Evolutionary conservation across 1,140 invertebrate genomes (phyloP).

Genomic region (Drosophila littoralis): DNA sequence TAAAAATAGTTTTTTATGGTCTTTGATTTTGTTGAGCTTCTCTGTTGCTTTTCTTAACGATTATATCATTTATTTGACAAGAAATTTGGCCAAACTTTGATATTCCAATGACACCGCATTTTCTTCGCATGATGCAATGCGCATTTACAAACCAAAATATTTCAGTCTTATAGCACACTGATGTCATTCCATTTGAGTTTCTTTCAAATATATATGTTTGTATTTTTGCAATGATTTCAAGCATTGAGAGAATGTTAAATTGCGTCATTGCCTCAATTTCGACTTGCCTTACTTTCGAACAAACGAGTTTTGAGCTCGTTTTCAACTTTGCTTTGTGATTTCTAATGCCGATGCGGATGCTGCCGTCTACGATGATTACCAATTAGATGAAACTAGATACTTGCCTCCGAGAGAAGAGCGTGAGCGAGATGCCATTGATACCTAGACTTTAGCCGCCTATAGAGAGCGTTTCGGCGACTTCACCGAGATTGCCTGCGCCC

Average conservation of each 20-base stretch:
- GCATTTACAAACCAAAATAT: background rate
- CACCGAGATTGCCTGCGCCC: constrained; percentile 18
- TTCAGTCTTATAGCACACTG: constrained; percentile 13
- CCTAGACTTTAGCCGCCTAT: constrained; percentile 10
- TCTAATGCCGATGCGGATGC: constrained; percentile 3
- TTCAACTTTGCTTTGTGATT: constrained; percentile 26
- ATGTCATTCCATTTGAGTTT: constrained; percentile 43
- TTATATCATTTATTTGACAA: background rate
- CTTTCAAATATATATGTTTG: background rate
- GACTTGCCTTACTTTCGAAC: constrained; percentile 20
- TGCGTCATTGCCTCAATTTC: constrained; percentile 53
- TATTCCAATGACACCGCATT: constrained; percentile 4
- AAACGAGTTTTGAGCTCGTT: constrained; percentile 71
- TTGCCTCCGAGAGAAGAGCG: background rate
- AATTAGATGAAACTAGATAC: constrained; percentile 56
- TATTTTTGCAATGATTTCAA: constrained; percentile 42
- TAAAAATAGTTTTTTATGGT: background rate
- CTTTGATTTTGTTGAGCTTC: background rate
- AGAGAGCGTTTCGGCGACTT: constrained; percentile 10
- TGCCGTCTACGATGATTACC: constrained; percentile 43
- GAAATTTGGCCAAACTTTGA: background rate
- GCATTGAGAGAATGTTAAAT: constrained; percentile 32
- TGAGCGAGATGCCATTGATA: constrained; percentile 13
- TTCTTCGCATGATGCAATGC: constrained; percentile 16
- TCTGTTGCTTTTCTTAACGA: background rate